Evolutionary conservation across 2,797 vertebrate species (phyloP).

Genomic region (Mus spretus): DNA sequence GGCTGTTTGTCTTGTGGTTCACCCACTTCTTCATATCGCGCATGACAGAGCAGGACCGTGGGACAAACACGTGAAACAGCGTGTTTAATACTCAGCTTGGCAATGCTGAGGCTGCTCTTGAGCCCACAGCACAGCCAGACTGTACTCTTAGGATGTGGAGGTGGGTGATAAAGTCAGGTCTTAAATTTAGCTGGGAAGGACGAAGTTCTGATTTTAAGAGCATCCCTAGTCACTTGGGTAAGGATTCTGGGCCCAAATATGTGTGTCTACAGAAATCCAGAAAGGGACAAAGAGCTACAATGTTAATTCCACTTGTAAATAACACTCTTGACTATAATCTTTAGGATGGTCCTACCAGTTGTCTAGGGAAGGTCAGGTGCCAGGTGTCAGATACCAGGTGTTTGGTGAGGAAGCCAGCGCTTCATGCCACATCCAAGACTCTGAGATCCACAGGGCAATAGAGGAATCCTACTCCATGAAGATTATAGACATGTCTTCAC

Average conservation of each 20-base stretch:
- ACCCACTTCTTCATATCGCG: background rate
- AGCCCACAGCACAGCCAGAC: background rate
- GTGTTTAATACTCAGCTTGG: background rate
- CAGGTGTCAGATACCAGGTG: background rate
- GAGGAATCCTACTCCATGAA: background rate
- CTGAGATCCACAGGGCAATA: background rate
- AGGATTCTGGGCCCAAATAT: background rate
- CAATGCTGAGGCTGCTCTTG: background rate
- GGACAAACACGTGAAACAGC: background rate
- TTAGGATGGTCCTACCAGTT: background rate
- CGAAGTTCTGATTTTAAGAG: background rate
- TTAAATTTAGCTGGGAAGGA: background rate
- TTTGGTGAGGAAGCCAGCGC: background rate
- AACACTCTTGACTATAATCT: background rate
- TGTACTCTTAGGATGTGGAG: background rate
- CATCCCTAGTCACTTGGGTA: background rate
- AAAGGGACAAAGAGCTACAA: background rate
- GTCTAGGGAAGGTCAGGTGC: background rate
- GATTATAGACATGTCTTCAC: background rate
- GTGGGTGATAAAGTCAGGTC: background rate
- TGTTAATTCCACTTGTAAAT: slow-evolving; percentile 29
- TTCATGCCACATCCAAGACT: background rate
- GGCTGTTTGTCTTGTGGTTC: too few species aligned
- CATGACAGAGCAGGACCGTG: background rate
- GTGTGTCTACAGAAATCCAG: background rate